A percentile compares a stretch with the other conserved stretches of the same genome.
Conservation (phyloP, 2,888 invertebrate species). For the Ptychoptera contaminata region DNA sequence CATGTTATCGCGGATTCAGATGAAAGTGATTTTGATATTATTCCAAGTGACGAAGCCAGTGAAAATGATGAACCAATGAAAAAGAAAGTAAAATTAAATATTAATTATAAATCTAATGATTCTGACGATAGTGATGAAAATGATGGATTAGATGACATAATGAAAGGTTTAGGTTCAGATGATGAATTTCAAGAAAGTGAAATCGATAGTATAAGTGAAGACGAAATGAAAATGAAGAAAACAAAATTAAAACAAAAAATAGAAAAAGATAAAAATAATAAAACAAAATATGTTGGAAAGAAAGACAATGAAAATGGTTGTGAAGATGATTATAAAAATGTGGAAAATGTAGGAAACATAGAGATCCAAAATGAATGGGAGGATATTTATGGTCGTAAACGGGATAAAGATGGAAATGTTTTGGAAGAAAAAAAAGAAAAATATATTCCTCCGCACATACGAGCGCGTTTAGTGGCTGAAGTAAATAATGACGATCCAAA, state of each 20-base stretch:
- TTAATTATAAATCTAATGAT: constrained; percentile 4
- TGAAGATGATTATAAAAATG: constrained; percentile 9
- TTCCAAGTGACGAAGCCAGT: not conserved
- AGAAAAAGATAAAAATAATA: no score
- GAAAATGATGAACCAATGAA: not conserved
- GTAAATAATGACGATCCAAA: constrained; percentile 24
- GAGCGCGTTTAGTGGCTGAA: constrained; percentile 35
- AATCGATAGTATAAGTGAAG: constrained; percentile 1
- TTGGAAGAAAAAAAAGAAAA: constrained; percentile 37
- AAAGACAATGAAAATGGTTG: constrained; percentile 6
- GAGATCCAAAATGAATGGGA: constrained; percentile 42
- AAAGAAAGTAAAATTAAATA: not conserved
- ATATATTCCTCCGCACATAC: constrained; percentile 72
- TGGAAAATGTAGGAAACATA: constrained; percentile 7
- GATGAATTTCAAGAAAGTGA: constrained; percentile 8
- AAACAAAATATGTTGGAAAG: not conserved
- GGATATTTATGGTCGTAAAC: constrained; percentile 84
- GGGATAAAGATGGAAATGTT: constrained; percentile 66
- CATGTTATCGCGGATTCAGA: not conserved
- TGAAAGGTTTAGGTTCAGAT: constrained; percentile 9
- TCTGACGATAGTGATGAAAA: not conserved
- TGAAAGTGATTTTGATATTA: not conserved
- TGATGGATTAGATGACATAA: constrained; percentile 4
- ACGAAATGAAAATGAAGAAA: not conserved
- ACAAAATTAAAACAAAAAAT: no score